Evolutionary conservation across 2,113 vertebrate genomes (phyloP).

Genomic region (Rhipidura dahli): DNA sequence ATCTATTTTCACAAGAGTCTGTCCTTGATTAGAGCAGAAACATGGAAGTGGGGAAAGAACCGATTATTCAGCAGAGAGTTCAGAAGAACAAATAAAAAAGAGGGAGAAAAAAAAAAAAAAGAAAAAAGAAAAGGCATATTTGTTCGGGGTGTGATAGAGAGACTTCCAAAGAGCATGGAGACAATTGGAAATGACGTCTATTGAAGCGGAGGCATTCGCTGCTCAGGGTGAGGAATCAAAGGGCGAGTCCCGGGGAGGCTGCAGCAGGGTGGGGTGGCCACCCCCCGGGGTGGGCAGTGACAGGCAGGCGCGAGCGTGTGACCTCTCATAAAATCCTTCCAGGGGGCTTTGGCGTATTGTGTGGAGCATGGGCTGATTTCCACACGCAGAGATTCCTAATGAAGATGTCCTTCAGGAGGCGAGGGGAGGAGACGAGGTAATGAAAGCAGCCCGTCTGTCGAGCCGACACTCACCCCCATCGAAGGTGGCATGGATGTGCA

Average conservation of each 20-base stretch:
- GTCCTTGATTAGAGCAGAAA: slow-evolving; percentile 67
- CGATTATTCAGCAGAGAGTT: slow-evolving; percentile 38
- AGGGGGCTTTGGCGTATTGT: neutral
- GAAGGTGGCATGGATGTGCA: neutral
- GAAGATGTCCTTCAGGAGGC: slow-evolving; percentile 15
- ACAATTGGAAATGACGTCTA: slow-evolving; percentile 57
- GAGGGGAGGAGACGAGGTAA: neutral
- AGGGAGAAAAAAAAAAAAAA: neutral
- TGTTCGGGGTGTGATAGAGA: slow-evolving; percentile 60
- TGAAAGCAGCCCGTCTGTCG: slow-evolving; percentile 8
- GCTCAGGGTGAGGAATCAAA: slow-evolving; percentile 30
- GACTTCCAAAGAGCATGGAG: slow-evolving; percentile 20
- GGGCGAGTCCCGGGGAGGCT: neutral
- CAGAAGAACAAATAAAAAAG: slow-evolving; percentile 51
- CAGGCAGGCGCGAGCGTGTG: neutral
- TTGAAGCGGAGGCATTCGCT: neutral
- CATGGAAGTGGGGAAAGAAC: slow-evolving; percentile 39
- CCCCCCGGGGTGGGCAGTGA: neutral
- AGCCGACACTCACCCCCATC: neutral
- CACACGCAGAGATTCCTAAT: neutral
- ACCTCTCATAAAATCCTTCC: slow-evolving; percentile 35
- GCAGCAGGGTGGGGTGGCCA: neutral
- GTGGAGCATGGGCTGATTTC: neutral
- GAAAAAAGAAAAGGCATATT: slow-evolving; percentile 16
- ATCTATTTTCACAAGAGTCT: slow-evolving; percentile 61